These are phyloP conservation scores for Pseudomyrmex concolor DNA, from an alignment of 1,140 invertebrate species.

Conservation along the genomic window DNA sequence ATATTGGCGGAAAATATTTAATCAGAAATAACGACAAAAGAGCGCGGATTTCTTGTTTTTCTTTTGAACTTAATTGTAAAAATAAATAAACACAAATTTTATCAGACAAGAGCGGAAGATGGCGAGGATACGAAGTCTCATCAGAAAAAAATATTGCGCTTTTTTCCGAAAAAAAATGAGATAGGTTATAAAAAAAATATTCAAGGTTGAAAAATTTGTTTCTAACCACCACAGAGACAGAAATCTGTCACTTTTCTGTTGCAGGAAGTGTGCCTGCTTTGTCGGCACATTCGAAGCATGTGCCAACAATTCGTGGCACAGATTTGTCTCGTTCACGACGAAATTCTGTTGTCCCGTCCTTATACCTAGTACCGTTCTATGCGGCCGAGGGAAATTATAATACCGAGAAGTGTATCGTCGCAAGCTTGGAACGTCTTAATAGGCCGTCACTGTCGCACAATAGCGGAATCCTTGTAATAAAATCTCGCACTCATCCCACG, in stretches of 20 bases:
- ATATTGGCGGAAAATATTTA: neutral
- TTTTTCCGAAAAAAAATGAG: conserved; percentile 46
- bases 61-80: neutral
- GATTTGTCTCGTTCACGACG: conserved; percentile 79
- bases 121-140: too few species aligned
- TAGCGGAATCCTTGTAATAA: neutral
- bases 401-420: conserved; percentile 25
- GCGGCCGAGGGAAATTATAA: conserved; percentile 1
- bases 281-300: conserved; percentile 83
- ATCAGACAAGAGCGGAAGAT: too few species aligned
- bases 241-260: conserved; percentile 50
- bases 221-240: conserved; percentile 17
- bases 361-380: conserved; percentile 33
- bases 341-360: conserved; percentile 65
- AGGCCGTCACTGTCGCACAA: neutral
- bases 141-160: too few species aligned
- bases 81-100: neutral
- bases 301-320: conserved; percentile 84
- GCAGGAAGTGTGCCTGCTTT: conserved; percentile 79
- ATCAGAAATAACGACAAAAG: too few species aligned
- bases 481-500: conserved; percentile 3
- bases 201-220: too few species aligned
- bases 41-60: too few species aligned
- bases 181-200: neutral
- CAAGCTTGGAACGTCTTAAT: conserved; percentile 57